Conservation (phyloP, 1,140 invertebrate species). For the Scaptodrosophila lebanonensis region DNA sequence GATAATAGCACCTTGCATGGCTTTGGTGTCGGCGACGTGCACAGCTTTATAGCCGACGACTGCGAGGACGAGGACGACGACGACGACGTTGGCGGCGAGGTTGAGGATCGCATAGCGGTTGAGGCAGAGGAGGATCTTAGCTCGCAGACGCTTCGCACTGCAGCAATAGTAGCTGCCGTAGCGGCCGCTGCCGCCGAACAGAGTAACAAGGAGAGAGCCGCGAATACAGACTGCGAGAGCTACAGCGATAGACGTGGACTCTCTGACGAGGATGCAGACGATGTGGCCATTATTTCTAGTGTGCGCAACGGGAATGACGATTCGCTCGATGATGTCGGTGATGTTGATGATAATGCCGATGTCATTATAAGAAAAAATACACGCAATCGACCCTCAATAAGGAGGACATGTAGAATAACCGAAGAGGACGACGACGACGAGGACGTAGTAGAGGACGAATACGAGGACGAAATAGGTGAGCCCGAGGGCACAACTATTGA, state of each 20-base stretch:
- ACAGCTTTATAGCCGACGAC: constrained; percentile 63
- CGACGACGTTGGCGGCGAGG: too few relatives aligned
- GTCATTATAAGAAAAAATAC: constrained; percentile 60
- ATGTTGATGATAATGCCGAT: constrained; percentile 63
- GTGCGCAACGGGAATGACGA: constrained; percentile 46
- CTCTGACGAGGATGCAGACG: constrained; percentile 45
- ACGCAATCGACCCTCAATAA: constrained; percentile 56
- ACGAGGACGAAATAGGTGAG: constrained; percentile 40
- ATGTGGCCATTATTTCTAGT: constrained; percentile 38
- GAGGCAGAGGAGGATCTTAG: constrained; percentile 37
- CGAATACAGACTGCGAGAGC: constrained; percentile 56
- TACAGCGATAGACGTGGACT: constrained; percentile 39
- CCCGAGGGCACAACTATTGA: constrained; percentile 46
- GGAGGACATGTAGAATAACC: constrained; percentile 64
- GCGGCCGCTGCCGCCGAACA: constrained; percentile 56
- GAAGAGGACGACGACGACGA: constrained; percentile 56
- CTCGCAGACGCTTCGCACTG: constrained; percentile 59
- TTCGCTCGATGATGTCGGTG: constrained; percentile 58
- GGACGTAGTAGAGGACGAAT: constrained; percentile 2
- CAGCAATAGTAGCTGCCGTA: constrained; percentile 59
- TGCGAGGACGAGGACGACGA: constrained; percentile 46
- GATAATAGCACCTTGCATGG: constrained; percentile 68
- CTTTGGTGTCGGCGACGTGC: constrained; percentile 63
- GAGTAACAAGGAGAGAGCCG: constrained; percentile 12
- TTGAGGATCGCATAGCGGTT: too few relatives aligned